Conservation (phyloP, 2,888 invertebrate genomes). For the Drosophila trichaetosa region DNA sequence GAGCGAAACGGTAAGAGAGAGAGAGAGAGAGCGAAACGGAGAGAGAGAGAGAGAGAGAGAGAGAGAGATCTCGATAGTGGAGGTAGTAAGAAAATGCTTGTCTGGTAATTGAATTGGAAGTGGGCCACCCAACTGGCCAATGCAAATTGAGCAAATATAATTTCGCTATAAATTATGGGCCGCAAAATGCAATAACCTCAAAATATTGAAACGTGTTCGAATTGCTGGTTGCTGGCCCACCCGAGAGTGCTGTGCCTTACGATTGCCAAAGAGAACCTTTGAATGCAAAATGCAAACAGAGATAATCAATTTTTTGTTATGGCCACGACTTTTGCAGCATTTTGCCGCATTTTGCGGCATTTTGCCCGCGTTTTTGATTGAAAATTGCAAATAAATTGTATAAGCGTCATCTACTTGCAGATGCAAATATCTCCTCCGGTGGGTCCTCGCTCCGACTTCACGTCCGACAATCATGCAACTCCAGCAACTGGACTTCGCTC, state of each 20-base stretch:
- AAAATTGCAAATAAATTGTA: conserved; percentile 81
- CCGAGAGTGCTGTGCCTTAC: conserved; percentile 16
- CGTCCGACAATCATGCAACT: conserved; percentile 9
- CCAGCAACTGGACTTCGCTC: conserved; percentile 1
- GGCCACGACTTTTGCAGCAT: conserved; percentile 69
- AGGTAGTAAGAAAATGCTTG: conserved; percentile 30
- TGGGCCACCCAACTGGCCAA: conserved; percentile 58
- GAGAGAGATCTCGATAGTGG: background rate
- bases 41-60: background rate
- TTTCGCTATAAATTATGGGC: conserved; percentile 72
- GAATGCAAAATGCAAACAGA: conserved; percentile 55
- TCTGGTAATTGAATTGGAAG: conserved; percentile 44
- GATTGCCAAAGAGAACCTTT: conserved; percentile 10
- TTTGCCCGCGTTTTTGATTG: conserved; percentile 73
- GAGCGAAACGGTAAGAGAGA: background rate
- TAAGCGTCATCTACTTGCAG: conserved; percentile 71
- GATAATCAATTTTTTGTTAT: conserved; percentile 65
- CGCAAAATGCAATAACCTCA: conserved; percentile 65
- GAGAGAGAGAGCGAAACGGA: background rate
- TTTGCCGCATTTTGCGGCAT: conserved; percentile 52
- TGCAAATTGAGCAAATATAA: conserved; percentile 72
- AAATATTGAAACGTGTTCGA: conserved; percentile 82
- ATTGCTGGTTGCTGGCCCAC: conserved; percentile 42
- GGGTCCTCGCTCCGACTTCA: conserved; percentile 44
- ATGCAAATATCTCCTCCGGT: conserved; percentile 66